These are phyloP conservation scores for Columba guinea DNA, from an alignment of 2,797 vertebrate genomes.

Conservation along the genomic window DNA sequence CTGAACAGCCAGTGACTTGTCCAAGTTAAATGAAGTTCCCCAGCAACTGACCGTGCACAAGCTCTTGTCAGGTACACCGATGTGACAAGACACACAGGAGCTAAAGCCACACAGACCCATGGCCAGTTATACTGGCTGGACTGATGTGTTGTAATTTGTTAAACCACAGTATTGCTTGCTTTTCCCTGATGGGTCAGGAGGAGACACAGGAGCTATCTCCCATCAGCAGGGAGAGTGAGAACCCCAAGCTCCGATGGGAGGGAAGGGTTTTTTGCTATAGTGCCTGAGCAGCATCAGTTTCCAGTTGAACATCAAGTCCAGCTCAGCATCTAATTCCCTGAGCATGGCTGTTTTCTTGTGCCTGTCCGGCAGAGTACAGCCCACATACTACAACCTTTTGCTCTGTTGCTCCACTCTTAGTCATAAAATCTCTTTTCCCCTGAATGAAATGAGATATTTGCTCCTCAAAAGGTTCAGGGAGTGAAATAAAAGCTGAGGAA, in stretches of 20 bases:
- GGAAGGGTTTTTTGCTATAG: not conserved
- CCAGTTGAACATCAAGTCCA: not conserved
- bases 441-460: not conserved
- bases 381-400: not conserved
- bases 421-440: not conserved
- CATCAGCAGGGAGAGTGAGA: not conserved
- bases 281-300: not conserved
- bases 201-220: not conserved
- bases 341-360: not conserved
- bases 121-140: not conserved
- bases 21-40: not conserved
- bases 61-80: not conserved
- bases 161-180: not conserved
- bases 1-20: rapidly evolving
- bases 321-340: not conserved
- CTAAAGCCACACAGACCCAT: not conserved
- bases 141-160: not conserved
- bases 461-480: not conserved
- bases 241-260: not conserved
- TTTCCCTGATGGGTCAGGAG: not conserved
- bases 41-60: rapidly evolving
- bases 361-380: not conserved
- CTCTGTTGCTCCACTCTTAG: not conserved
- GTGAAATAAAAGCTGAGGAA: not conserved
- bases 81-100: not conserved